Evolutionary conservation across 2,888 invertebrate genomes (phyloP), one percentile per base, ranked within the genome.

Genomic region (Eustalomyia histrio): DNA sequence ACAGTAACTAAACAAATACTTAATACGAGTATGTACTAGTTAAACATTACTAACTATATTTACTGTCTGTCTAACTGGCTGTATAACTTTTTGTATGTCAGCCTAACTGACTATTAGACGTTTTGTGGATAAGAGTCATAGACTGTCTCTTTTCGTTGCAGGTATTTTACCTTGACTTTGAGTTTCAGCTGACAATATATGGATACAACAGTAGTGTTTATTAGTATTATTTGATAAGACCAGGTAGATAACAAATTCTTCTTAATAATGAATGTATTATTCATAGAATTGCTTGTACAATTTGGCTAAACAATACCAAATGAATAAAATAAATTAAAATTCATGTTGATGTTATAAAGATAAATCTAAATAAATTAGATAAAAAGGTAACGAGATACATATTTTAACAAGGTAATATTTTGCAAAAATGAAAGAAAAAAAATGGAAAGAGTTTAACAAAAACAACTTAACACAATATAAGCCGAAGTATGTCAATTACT

Each of bases 141-240:
- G 43, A 47, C 43, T 47, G 43, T n/a, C 6, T 47, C 6, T 29
- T 29, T 29, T 6, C 29, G 5, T 29, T 3, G 29, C n/a, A 2
- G 3, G 43, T n/a, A n/a, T 47, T n/a, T n/a, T 47, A 47, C 43
- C 43, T 47, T 47, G 43, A 47, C 43, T 47, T 47, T 47, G 43
- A 47, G 43, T 47, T 47, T 29, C 12, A 47, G 5, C 43, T n/a
- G 43, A 47, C n/a, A 47, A 47, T 47, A 14, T 47, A n/a, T 47
- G 39, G 4, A 47, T 10, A 21, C 61, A 53, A 72, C 43, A 55
- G 63, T 53, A 63, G 43, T 61, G 5, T 16, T 47, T n/a, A n/a
- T 47, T 47, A 47, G 39, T n/a, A 47, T 14, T n/a, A 43, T 53
- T 21, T 21, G 72, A 72, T 72, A 72, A 72, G 43, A n/a, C 17